Evolutionary conservation across 2,888 invertebrate species (phyloP).

Genomic region (Noctua fimbriata): DNA sequence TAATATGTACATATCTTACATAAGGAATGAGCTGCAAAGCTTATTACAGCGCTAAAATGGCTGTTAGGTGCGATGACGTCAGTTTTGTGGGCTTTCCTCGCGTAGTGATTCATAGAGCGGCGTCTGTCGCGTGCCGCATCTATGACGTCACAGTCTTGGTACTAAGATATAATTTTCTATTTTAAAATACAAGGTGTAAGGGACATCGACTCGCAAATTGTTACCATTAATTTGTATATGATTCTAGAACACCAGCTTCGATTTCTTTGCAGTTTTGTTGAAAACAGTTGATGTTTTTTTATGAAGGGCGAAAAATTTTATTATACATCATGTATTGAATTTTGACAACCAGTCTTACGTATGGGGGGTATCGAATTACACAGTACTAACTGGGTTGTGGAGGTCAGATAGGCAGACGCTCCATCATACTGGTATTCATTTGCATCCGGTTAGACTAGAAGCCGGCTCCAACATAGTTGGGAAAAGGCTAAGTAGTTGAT

Average conservation of each 20-base stretch:
- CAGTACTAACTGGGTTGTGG: background rate
- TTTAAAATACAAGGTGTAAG: background rate
- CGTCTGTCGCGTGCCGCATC: conserved; percentile 47
- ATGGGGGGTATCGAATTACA: background rate
- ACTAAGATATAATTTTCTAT: background rate
- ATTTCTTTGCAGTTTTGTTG: background rate
- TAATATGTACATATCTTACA: conserved; percentile 16
- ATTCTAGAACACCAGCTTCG: background rate
- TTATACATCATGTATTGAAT: background rate
- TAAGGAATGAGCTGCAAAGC: conserved; percentile 61
- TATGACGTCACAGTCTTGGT: conserved; percentile 35
- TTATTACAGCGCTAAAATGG: conserved; percentile 65
- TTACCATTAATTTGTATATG: background rate
- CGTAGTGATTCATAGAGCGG: conserved; percentile 77
- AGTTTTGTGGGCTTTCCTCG: conserved; percentile 81
- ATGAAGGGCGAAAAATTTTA: background rate
- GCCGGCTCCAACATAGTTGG: background rate
- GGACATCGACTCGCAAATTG: background rate
- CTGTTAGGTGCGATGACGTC: conserved; percentile 76
- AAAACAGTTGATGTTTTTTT: background rate
- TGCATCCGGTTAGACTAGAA: background rate
- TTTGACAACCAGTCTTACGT: background rate
- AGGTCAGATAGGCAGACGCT: background rate
- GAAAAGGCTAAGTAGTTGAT: background rate
- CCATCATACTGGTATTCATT: background rate